Percentiles rank a stretch among this genome's conserved stretches.
Conservation (phyloP, 35 echinoderm and acorn worm species). For the Heliocidaris tuberculata region DNA sequence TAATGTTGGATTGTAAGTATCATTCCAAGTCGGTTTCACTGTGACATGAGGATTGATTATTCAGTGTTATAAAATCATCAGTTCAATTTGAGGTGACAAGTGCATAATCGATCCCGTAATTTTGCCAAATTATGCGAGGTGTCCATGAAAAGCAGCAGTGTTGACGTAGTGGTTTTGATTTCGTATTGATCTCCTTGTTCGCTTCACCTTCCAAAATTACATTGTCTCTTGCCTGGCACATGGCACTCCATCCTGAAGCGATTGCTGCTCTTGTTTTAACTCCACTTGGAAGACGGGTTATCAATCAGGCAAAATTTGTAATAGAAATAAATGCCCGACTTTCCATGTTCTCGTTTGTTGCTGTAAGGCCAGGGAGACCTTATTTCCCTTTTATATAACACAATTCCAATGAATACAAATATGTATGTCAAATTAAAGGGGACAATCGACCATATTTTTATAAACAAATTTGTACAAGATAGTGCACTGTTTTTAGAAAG, state of each 20-base stretch:
- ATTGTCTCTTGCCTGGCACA: background rate
- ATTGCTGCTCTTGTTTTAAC: slow-evolving; percentile 7
- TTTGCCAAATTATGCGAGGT: background rate
- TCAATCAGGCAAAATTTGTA: slow-evolving; percentile 14
- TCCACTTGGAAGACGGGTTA: slow-evolving; percentile 9
- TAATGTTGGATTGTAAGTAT: background rate
- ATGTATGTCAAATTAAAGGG: background rate
- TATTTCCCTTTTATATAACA: background rate
- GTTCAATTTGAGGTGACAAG: background rate
- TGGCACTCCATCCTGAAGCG: background rate
- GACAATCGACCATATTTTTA: background rate
- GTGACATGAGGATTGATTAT: background rate
- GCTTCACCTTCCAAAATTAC: background rate
- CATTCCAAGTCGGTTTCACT: background rate
- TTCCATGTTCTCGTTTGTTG: background rate
- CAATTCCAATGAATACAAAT: background rate
- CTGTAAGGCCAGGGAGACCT: background rate
- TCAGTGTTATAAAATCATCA: background rate
- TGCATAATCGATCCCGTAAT: background rate
- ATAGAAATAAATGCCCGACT: background rate
- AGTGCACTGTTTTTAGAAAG: background rate
- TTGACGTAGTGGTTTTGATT: background rate
- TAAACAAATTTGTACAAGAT: background rate
- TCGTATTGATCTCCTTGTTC: background rate
- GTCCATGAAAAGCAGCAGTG: background rate